Evolutionary conservation across 2,888 invertebrate genomes (phyloP).

Genomic region (Empis livida): DNA sequence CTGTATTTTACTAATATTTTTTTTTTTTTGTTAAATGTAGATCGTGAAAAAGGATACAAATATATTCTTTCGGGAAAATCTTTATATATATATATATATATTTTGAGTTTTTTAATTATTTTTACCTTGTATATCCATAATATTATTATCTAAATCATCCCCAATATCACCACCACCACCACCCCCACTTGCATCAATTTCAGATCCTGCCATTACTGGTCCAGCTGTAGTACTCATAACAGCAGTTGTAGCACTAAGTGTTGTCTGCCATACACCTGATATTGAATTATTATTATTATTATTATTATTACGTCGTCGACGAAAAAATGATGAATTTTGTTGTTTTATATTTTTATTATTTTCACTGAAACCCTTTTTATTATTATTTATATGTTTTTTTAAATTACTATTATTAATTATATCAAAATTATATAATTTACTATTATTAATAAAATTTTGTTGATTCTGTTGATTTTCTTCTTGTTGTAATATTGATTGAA

Average conservation of each 20-base stretch:
- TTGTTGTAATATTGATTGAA: constrained; percentile 2
- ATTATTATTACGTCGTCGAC: constrained; percentile 11
- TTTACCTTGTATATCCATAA: background rate
- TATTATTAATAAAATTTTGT: constrained; percentile 10
- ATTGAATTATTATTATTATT: constrained; percentile 7
- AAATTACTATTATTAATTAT: background rate
- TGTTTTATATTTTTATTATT: background rate
- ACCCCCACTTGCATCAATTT: constrained; percentile 12
- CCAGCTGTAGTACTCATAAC: constrained; percentile 12
- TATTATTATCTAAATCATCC: background rate
- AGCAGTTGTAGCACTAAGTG: constrained; percentile 15
- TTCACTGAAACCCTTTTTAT: background rate
- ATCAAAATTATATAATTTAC: constrained; percentile 8
- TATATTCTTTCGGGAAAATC: no score
- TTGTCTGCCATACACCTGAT: constrained; percentile 17
- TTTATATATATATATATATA: no score
- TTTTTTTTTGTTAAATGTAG: no score
- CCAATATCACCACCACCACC: constrained; percentile 9
- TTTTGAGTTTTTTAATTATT: no score
- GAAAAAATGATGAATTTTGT: constrained; percentile 9
- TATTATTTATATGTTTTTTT: no score
- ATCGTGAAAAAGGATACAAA: no score
- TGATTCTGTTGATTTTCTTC: constrained; percentile 5
- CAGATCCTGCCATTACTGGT: constrained; percentile 8
- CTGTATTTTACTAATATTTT: no score